Base-by-base conservation (phyloP, 2,888 invertebrate genomes). In the Bruchidius siliquastri region DNA sequence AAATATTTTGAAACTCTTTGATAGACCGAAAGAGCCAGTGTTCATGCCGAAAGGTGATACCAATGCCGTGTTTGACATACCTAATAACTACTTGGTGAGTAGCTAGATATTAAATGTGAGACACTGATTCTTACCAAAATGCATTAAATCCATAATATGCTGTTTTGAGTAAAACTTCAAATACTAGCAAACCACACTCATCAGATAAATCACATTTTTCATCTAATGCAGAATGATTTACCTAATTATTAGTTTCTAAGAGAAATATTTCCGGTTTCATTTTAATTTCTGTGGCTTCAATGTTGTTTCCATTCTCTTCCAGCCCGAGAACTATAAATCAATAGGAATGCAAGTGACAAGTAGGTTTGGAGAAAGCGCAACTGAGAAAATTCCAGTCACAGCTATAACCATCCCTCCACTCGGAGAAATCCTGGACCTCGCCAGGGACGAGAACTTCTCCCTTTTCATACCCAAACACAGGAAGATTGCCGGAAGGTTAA, bases 31-130 rank as follows among this genome's bases (percentile, higher is more conserved):
- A 76, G 94, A 94, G 86, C 94, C 94, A 0, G 90, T 92, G 74
- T 94, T 94, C 86, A 90, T 93, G 87, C 91, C 91, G 77, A 95
- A 94, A 86, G 93, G 93, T 0, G 90, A 90, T 20, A 90, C 91
- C 0, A 89, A 89, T 75, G 86, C 89, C 21, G 85, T 90, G 20
- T 93, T 93, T 77, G 88, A 91, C 77, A 88, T 93, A 4, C 90
- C 91, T 18, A 18, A 88, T 30, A 66, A 71, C 21, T 73, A 71
- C 22, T 71, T 73, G 32, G 73, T 73, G 72, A 71, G 68, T 67
- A 20, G 1, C 32, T 4, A 6, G 20, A 67, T 21, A 4, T n/a
- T n/a, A n/a, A n/a, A n/a, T n/a, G n/a, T n/a, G n/a, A n/a, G n/a
- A n/a, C n/a, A n/a, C n/a, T n/a, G n/a, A n/a, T n/a, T n/a, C n/a